phyloP scores from a whole-genome alignment of 2,888 invertebrate genomes.

The Enchytraeus crypticus region DNA sequence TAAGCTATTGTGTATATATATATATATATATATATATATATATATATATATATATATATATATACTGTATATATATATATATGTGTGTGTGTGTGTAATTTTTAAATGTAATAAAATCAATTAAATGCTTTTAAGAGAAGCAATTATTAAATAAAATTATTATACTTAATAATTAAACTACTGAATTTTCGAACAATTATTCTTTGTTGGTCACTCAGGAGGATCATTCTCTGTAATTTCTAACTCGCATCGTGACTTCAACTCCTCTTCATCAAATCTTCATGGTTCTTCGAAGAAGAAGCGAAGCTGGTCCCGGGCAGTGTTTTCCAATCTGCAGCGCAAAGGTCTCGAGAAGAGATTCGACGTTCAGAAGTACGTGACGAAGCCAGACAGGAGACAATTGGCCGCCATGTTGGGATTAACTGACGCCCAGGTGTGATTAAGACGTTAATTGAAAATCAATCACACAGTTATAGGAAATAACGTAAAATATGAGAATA shows the following conservation, averaged over 20 bases:
- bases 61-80: too few relatives aligned
- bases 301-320: conserved; percentile 87
- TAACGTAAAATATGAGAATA: too few relatives aligned
- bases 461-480: too few relatives aligned
- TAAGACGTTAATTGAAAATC: too few relatives aligned
- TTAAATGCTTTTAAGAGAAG: background rate
- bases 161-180: background rate
- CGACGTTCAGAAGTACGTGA: conserved; percentile 88
- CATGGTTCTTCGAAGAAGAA: conserved; percentile 57
- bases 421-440: conserved; percentile 87
- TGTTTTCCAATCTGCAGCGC: conserved; percentile 86
- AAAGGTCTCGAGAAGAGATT: conserved; percentile 86
- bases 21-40: background rate
- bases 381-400: conserved; percentile 84
- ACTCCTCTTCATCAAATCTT: background rate
- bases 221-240: background rate
- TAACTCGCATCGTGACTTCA: background rate
- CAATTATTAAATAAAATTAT: too few relatives aligned
- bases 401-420: conserved; percentile 81
- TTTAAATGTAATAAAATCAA: background rate
- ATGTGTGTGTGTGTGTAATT: background rate
- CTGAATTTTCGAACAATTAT: background rate
- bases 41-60: too few relatives aligned
- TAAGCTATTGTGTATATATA: background rate
- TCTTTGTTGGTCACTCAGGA: background rate